Conservation (phyloP, 2,888 invertebrate species). For the Theretra japonica region DNA sequence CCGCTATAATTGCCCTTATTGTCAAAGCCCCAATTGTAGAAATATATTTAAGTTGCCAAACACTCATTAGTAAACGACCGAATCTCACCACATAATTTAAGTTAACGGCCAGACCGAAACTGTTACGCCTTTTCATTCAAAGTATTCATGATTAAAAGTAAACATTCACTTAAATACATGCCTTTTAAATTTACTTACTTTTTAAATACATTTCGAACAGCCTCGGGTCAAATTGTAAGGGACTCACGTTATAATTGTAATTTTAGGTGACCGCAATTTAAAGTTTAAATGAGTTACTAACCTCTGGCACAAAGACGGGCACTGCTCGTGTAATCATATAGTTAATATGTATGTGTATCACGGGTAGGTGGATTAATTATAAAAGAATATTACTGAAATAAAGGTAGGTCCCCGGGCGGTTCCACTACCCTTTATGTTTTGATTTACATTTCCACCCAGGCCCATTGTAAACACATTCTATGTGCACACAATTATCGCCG, state of each 20-base stretch:
- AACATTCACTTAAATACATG: conserved; percentile 12
- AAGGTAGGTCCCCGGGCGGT: background rate
- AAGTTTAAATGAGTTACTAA: conserved; percentile 59
- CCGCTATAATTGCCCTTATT: background rate
- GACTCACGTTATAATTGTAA: conserved; percentile 36
- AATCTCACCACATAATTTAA: conserved; percentile 16
- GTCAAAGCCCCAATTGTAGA: background rate
- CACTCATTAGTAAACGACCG: conserved; percentile 18
- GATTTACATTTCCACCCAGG: conserved; percentile 9
- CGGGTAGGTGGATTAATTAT: conserved; percentile 17
- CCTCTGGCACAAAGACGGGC: conserved; percentile 45
- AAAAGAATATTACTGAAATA: conserved; percentile 15
- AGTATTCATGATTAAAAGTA: conserved; percentile 18
- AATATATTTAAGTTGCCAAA: conserved; percentile 16
- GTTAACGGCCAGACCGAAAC: conserved; percentile 14
- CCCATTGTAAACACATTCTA: background rate
- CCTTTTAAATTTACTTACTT: conserved; percentile 12
- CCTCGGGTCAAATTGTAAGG: conserved; percentile 23
- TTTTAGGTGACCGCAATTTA: conserved; percentile 58
- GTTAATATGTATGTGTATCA: conserved; percentile 37
- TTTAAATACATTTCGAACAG: conserved; percentile 19
- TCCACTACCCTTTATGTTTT: background rate
- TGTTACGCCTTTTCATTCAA: background rate
- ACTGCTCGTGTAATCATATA: conserved; percentile 48
- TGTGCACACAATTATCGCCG: background rate